A percentile compares a stretch with the other conserved stretches of the same genome.
These are phyloP conservation scores for Heteractis magnifica DNA, from an alignment of 92 coral and sea anemone genomes.

Conservation along the genomic window DNA sequence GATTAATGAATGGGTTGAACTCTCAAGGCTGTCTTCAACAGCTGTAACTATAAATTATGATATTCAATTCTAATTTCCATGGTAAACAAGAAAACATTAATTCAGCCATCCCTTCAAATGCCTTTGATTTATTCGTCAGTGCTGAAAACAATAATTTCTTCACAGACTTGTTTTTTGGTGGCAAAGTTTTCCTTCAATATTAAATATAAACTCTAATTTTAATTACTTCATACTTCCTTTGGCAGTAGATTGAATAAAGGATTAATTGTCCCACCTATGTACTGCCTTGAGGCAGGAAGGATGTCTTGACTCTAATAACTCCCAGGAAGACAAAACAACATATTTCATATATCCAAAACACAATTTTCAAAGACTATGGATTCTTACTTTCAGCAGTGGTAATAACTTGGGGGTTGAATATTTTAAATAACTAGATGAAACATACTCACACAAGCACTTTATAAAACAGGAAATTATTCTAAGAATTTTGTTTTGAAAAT, in stretches of 20 bases:
- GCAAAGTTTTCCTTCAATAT: neutral
- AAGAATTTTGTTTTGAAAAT: neutral
- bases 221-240: neutral
- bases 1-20: too few species aligned
- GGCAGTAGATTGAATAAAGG: neutral
- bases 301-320: neutral
- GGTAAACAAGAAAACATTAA: neutral
- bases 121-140: neutral
- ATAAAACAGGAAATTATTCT: neutral
- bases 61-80: neutral
- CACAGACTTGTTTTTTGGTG: too few species aligned
- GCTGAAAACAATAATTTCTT: too few species aligned
- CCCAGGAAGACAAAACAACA: neutral
- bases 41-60: neutral
- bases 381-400: too few species aligned
- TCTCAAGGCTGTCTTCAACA: neutral
- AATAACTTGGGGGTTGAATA: too few species aligned
- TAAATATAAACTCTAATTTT: neutral
- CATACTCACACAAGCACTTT: neutral
- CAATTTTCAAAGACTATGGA: too few species aligned
- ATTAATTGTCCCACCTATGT: neutral
- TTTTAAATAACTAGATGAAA: neutral
- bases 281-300: neutral
- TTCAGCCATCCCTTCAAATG: neutral
- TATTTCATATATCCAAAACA: neutral